These are phyloP conservation scores for Trachelus stipa DNA, from an alignment of 2,888 invertebrate species.

Conservation along the genomic window DNA sequence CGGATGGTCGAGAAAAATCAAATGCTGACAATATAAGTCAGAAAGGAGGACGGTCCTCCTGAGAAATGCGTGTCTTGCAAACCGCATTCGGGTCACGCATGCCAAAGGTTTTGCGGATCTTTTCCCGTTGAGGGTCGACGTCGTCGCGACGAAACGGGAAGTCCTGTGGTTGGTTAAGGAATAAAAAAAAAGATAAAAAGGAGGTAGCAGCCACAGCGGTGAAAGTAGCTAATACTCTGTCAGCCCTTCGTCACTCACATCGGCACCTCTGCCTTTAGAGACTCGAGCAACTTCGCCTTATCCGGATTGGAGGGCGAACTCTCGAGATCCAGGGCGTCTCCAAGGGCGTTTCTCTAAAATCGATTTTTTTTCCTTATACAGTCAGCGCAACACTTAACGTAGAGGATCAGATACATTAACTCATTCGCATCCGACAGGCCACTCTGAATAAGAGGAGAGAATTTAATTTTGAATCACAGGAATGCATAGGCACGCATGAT, in stretches of 20 bases:
- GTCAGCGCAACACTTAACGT: neutral
- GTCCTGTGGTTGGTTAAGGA: constrained; percentile 8
- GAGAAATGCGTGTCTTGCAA: constrained; percentile 14
- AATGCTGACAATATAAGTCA: constrained; percentile 13
- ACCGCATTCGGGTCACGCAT: constrained; percentile 49
- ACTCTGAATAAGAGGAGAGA: neutral
- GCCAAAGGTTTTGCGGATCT: constrained; percentile 16
- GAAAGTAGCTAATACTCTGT: constrained; percentile 41
- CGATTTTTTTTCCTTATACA: neutral
- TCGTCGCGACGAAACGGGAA: neutral
- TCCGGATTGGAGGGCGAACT: neutral
- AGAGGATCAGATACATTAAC: too few species aligned
- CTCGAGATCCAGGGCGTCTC: neutral
- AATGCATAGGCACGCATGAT: neutral
- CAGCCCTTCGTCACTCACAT: constrained; percentile 40
- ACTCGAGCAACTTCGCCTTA: neutral
- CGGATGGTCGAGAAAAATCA: neutral
- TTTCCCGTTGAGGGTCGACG: neutral
- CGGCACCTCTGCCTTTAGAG: neutral
- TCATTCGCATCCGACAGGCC: too few species aligned
- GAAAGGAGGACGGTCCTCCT: constrained; percentile 4
- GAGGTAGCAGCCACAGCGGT: neutral
- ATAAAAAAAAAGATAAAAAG: constrained; percentile 8
- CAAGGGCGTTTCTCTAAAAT: neutral
- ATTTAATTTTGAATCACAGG: neutral